A percentile compares a stretch with the other conserved stretches of the same genome.
Evolutionary conservation across 1,140 invertebrate genomes (phyloP).

Genomic region (Aphelenchoides avenae): DNA sequence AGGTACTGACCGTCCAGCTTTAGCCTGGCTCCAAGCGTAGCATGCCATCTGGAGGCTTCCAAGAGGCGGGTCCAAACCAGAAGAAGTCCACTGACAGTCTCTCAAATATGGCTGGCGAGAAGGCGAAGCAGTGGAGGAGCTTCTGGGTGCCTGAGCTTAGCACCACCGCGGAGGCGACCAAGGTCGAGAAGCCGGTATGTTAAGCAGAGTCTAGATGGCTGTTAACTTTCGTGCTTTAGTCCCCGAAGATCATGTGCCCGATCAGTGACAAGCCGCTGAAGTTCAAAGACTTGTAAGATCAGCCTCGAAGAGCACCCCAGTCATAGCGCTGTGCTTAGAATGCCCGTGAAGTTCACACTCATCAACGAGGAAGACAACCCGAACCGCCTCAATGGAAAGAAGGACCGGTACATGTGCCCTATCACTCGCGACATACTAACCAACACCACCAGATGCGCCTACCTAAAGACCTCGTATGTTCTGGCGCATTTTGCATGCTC

Average conservation of each 20-base stretch:
- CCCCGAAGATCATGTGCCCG: conserved; percentile 75
- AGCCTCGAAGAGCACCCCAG: too few relatives aligned
- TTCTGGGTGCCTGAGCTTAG: conserved; percentile 95
- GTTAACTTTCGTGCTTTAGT: conserved; percentile 26
- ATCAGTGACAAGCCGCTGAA: conserved; percentile 82
- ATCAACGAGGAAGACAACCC: conserved; percentile 66
- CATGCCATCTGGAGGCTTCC: too few relatives aligned
- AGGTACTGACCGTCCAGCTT: too few relatives aligned
- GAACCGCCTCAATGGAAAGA: conserved; percentile 21
- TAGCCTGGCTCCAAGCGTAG: too few relatives aligned
- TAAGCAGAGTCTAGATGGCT: background rate
- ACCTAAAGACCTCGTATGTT: conserved; percentile 69
- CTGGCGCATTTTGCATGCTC: too few relatives aligned
- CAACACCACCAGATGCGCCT: conserved; percentile 86
- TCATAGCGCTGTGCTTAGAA: too few relatives aligned
- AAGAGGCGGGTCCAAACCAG: conserved; percentile 33
- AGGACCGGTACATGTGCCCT: conserved; percentile 91
- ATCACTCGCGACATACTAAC: conserved; percentile 90
- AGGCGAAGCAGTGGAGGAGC: conserved; percentile 77
- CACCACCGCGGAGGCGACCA: conserved; percentile 69
- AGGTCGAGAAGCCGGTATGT: conserved; percentile 75
- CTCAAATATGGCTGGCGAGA: conserved; percentile 59
- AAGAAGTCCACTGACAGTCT: conserved; percentile 31
- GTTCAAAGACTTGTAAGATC: conserved; percentile 86
- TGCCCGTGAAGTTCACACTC: conserved; percentile 85